Conservation (phyloP, 2,797 vertebrate genomes). For the Platyrinchus mystaceus region DNA sequence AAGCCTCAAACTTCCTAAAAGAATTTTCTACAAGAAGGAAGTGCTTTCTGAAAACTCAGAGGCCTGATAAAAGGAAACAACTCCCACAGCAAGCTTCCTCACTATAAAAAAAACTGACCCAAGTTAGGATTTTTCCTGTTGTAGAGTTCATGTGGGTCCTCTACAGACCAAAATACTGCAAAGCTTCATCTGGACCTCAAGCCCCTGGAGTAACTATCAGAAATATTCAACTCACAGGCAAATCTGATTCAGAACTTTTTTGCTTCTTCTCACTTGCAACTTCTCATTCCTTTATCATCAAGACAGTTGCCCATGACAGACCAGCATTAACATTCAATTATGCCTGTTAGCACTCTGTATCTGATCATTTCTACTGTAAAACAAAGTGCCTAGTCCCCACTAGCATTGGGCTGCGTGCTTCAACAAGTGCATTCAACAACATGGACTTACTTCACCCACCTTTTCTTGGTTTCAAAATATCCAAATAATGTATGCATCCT, state of each 20-base stretch:
- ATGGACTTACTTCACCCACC: constrained; percentile 4
- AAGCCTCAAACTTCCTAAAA: background rate
- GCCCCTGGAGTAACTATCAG: background rate
- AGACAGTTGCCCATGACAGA: background rate
- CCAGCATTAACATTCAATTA: background rate
- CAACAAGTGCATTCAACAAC: background rate
- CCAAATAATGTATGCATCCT: background rate
- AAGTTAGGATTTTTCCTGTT: background rate
- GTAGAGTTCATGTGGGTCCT: background rate
- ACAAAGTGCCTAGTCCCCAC: background rate
- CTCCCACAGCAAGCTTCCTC: background rate
- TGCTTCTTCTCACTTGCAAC: background rate
- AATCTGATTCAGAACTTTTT: background rate
- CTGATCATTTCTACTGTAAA: background rate
- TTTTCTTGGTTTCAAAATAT: constrained; percentile 30
- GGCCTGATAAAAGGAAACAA: background rate
- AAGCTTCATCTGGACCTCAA: background rate
- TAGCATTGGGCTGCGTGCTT: background rate
- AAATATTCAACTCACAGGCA: background rate
- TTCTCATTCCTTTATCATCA: background rate
- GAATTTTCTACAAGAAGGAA: background rate
- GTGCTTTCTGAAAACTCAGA: background rate
- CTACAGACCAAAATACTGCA: background rate
- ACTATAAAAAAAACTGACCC: background rate
- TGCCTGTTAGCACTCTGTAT: background rate